Percentiles rank a stretch among this genome's conserved stretches.
Evolutionary conservation across 2,888 invertebrate species (phyloP).

Genomic region (Hypolimnas misippus): DNA sequence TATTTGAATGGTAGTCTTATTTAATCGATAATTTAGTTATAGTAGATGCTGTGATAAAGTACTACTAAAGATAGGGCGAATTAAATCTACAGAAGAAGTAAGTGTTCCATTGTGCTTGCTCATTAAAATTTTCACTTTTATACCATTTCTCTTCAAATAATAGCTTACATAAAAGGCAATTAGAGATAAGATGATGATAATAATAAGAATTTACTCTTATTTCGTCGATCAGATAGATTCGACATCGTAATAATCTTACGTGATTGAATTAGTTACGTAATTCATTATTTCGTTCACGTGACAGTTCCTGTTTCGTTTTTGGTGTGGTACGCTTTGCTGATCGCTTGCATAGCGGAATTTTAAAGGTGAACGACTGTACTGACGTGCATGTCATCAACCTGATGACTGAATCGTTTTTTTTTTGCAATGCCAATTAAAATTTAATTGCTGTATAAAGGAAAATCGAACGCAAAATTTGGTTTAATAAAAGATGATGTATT

Average conservation of each 20-base stretch:
- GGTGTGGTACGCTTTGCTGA: conserved; percentile 47
- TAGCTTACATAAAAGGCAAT: conserved; percentile 32
- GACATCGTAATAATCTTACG: conserved; percentile 52
- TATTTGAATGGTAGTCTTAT: not conserved
- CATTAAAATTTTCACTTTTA: not conserved
- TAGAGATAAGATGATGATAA: conserved; percentile 34
- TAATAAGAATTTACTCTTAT: conserved; percentile 41
- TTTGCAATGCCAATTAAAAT: conserved; percentile 21
- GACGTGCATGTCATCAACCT: conserved; percentile 35
- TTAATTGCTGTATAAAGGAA: conserved; percentile 9
- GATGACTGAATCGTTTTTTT: conserved; percentile 13
- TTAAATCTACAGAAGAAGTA: not conserved
- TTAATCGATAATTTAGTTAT: not conserved
- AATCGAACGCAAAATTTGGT: conserved; percentile 43
- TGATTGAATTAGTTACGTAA: conserved; percentile 61
- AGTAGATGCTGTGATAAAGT: not conserved
- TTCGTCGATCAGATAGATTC: conserved; percentile 27
- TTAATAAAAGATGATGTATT: not conserved
- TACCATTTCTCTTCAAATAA: conserved; percentile 14
- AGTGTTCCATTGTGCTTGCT: not conserved
- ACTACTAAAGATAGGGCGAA: not conserved
- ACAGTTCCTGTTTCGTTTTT: conserved; percentile 61
- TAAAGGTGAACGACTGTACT: conserved; percentile 45
- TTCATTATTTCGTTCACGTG: conserved; percentile 64
- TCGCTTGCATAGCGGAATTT: conserved; percentile 41